phyloP scores from a whole-genome alignment of 2,113 vertebrate genomes.

The Syngnathus floridae region DNA sequence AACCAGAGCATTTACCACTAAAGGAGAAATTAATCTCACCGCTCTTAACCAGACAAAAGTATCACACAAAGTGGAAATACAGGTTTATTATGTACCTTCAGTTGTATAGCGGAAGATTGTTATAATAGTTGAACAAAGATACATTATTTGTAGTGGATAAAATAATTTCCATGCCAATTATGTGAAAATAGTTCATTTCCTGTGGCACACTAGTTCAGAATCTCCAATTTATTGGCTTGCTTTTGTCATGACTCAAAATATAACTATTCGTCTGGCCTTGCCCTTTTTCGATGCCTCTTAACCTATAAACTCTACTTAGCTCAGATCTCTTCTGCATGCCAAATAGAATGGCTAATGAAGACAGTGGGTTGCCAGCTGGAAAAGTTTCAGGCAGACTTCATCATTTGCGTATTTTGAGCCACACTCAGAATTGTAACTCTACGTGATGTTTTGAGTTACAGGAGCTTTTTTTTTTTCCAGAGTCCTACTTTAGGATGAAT shows the following conservation, averaged over 20 bases:
- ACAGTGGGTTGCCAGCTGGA: background rate
- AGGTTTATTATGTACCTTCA: background rate
- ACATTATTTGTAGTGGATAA: too few species aligned
- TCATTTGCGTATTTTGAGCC: conserved; percentile 27
- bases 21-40: too few species aligned
- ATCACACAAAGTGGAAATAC: background rate
- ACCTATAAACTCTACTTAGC: background rate
- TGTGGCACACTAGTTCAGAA: background rate
- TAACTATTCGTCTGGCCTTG: background rate
- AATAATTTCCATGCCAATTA: background rate
- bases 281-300: background rate
- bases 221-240: background rate
- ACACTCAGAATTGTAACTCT: conserved; percentile 16
- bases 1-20: too few species aligned
- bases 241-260: background rate
- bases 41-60: too few species aligned
- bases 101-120: background rate
- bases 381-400: conserved; percentile 25
- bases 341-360: conserved; percentile 29
- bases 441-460: conserved; percentile 9
- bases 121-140: too few species aligned
- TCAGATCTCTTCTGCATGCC: conserved; percentile 16
- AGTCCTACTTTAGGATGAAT: conserved; percentile 12
- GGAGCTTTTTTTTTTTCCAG: conserved; percentile 6
- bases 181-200: background rate